Evolutionary conservation across 2,797 vertebrate genomes (phyloP), one percentile per base, ranked within the genome.

Genomic region (Malacoraja senta): DNA sequence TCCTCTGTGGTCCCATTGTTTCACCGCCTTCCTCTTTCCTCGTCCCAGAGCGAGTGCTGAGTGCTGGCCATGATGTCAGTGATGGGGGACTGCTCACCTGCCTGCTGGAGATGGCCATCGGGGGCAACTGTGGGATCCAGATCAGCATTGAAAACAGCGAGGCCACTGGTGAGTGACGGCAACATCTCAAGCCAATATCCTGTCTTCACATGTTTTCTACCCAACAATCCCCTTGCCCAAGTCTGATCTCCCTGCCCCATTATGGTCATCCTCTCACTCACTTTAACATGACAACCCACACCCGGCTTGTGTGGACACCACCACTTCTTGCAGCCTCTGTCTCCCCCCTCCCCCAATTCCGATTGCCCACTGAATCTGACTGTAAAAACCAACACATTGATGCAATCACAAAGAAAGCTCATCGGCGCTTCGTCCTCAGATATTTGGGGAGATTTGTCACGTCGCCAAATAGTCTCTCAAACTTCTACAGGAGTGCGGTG

Each of bases 91-190:
- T 98, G 13, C 94, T 99, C 94, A 96, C 97, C 90, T 98, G 98
- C 94, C 93, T 98, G 93, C 95, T 98, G 35, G 98, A 99, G 95
- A 98, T 98, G 98, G 98, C 98, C 1, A 98, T 99, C 94, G 98
- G 98, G 4, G 98, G 98, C 91, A 99, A 99, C 94, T 97, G 96
- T 93, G 98, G 98, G 1, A 95, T 98, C 61, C 96, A 96, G 0
- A 95, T 97, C 1, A 96, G 97, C 26, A 65, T 98, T 3, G 35
- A 1, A 0, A 94, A 94, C 0, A 71, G 94, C 0, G 94, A 93
- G 0, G 10, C 93, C 0, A 61, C 94, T 0, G 95, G 96, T 97
- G 91, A 96, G 96, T 93, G 71, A 61, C 77, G 0, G 19, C 7
- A 74, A 24, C 21, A 21, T 74, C 21, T 74, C 71, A n/a, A n/a